Evolutionary conservation across 2,888 invertebrate genomes (phyloP), one percentile per base, ranked within the genome.

Genomic region (Amitus sp.): DNA sequence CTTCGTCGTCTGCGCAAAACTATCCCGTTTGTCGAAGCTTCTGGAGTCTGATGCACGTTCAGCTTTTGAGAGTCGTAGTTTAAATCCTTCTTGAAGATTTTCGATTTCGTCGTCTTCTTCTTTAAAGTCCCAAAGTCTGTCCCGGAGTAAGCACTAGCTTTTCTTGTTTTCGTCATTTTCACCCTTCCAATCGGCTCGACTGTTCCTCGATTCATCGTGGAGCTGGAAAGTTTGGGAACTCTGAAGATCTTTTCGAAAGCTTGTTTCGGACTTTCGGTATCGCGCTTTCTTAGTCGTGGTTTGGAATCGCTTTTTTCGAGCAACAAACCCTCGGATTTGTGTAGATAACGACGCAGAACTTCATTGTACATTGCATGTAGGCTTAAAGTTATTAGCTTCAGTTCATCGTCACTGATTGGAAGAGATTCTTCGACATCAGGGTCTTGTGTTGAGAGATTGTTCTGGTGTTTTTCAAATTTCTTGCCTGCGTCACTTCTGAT

Each of bases 11-110:
- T 46, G 6, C 28, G 30, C 47, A 39, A 12, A 20, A 42, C 42
- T 18, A 19, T 42, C 19, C 4, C 37, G 9, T n/a, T n/a, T n/a
- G 15, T 13, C 37, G 13, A 37, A 37, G 42, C 19, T 17, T 10
- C 39, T 5, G 9, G 10, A 20, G 15, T 20, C 20, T 13, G 12
- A 43, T 43, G 13, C 27, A 12, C 13, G 18, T 23, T 7, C 12
- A 20, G 20, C 6, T 27, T 20, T 13, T 20, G 13, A 23, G 34
- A 34, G 7, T 28, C 12, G 17, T 18, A 46, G 5, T 28, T 45
- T 12, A 59, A 30, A 33, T 59, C 59, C 17, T 59, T 59, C 18
- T 59, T 59, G 17, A 54, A 53, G n/a, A 47, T 53, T 39, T 46
- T 59, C 27, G 43, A 23, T 43, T 27, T 43, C 13, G 12, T n/a